Conservation (phyloP, 2,113 vertebrate species). For the Psettodes erumei region DNA sequence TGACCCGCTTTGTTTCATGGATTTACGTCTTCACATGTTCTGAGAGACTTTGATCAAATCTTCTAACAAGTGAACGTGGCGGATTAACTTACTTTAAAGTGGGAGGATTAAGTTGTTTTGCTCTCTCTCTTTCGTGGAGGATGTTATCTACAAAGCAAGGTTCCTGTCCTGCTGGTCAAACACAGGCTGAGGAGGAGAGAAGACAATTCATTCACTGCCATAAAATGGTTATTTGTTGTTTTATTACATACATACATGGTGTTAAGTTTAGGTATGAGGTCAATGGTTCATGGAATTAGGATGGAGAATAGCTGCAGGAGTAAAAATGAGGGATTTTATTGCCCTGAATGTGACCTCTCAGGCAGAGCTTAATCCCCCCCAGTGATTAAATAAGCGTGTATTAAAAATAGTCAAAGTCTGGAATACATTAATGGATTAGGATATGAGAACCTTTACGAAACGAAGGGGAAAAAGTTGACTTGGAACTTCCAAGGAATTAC, state of each 20-base stretch:
- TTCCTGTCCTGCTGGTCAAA: not conserved
- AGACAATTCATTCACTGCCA: not conserved
- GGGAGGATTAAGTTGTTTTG: slow-evolving; percentile 47
- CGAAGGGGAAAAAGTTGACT: not conserved
- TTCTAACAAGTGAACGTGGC: slow-evolving; percentile 4
- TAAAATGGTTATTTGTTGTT: no score
- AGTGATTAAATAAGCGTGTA: not conserved
- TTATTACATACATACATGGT: no score
- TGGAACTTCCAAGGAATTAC: not conserved
- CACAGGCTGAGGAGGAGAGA: no score
- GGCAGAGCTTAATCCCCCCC: not conserved
- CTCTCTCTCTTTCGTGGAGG: not conserved
- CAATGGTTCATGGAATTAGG: not conserved
- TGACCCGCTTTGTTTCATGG: slow-evolving; percentile 21
- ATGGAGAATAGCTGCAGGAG: not conserved
- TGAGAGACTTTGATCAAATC: slow-evolving; percentile 61
- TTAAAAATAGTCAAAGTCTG: not conserved
- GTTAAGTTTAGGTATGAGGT: not conserved
- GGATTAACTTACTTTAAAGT: slow-evolving; percentile 47
- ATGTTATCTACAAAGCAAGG: not conserved
- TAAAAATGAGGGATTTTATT: not conserved
- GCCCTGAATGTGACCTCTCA: not conserved
- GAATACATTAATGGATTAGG: no score
- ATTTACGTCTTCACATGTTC: slow-evolving; percentile 44
- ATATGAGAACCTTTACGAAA: not conserved